These are phyloP conservation scores for Phlogophora meticulosa DNA, from an alignment of 2,888 invertebrate genomes.

Conservation along the genomic window DNA sequence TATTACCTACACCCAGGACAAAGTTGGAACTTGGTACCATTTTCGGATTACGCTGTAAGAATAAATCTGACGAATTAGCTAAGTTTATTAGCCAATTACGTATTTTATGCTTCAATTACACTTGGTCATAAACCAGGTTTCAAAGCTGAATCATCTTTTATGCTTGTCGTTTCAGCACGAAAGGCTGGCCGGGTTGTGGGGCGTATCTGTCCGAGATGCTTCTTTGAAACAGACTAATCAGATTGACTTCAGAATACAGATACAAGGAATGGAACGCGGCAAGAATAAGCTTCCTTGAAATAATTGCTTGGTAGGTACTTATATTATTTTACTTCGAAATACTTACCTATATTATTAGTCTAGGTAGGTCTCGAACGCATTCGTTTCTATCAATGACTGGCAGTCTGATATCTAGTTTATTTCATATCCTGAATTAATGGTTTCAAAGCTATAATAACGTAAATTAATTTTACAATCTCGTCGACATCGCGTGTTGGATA, in stretches of 20 bases:
- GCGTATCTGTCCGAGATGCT: not conserved
- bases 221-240: not conserved
- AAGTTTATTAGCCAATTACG: constrained; percentile 41
- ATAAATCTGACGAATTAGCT: constrained; percentile 29
- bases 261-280: constrained; percentile 3
- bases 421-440: constrained; percentile 24
- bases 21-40: not conserved
- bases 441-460: constrained; percentile 10
- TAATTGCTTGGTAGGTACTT: not conserved
- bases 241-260: not conserved
- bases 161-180: constrained; percentile 23
- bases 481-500: constrained; percentile 47
- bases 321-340: constrained; percentile 7
- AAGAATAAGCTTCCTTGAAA: constrained; percentile 15
- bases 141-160: constrained; percentile 26
- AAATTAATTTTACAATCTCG: constrained; percentile 25
- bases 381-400: constrained; percentile 24
- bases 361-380: constrained; percentile 29
- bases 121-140: constrained; percentile 42
- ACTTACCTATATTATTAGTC: constrained; percentile 7
- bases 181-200: constrained; percentile 3
- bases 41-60: constrained; percentile 9
- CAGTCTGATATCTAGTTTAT: constrained; percentile 12
- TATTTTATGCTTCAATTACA: constrained; percentile 50
- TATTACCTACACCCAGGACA: too few relatives aligned